Base-by-base conservation (phyloP, 2,797 vertebrate genomes). In the Schizopygopsis pylzovi region DNA sequence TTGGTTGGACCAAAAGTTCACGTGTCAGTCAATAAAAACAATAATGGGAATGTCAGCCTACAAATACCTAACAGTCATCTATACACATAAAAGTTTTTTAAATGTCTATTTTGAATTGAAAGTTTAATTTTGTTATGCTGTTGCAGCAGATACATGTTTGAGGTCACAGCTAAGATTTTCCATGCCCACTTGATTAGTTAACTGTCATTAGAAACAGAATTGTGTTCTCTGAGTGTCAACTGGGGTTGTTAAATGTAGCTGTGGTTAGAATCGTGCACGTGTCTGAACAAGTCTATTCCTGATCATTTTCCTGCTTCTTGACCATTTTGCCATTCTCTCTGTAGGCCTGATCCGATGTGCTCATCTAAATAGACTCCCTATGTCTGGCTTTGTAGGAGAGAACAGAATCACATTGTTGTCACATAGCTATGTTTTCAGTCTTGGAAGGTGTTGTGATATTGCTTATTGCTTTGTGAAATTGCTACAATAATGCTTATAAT, bases 161-260 rank as follows among this genome's bases (percentile, higher is more conserved):
- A 83, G 63, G 63, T 70, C 78, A 92, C 90, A 94, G 92, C 92
- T 94, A 90, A 93, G 85, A 90, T 93, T 93, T 94, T 95, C 93
- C 93, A 77, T 85, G 68, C 82, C 83, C 87, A 91, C 89, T 90
- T 90, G 90, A 82, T 89, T 41, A 90, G 88, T 49, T 83, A 87
- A 90, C 87, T 91, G 88, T 90, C 90, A 85, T 90, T 90, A 80
- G 79, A n/a, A 68, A 79, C 41, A 68, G 75, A 79, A 59, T 13
- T 41, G 83, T 25, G 71, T 78, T 70, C 82, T 72, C 12, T 76
- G 54, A 87, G 87, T 92, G 92, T 94, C 93, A 92, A 91, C 73
- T 65, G 47, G 89, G 86, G n/a, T 89, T 90, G 56, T 85, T 78
- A 84, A 82, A 87, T 88, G 88, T 79, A 52, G 89, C 91, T 90